phyloP scores from a whole-genome alignment of 2,797 vertebrate species.

The Gallinago nigripennis region DNA sequence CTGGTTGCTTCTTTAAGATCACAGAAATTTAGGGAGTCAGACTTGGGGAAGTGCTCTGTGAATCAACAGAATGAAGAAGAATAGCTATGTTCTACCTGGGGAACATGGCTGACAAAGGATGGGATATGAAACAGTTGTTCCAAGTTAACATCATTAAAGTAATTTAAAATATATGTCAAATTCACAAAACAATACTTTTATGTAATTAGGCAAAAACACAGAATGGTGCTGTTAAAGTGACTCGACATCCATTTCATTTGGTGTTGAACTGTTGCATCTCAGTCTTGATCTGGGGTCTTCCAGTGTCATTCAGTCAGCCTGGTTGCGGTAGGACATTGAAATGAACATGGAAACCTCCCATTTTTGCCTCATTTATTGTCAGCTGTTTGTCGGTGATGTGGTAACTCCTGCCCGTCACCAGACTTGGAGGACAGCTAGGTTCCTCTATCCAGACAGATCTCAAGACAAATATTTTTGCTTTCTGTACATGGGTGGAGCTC shows the following conservation, averaged over 20 bases:
- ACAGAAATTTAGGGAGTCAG: not conserved
- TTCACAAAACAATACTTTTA: not conserved
- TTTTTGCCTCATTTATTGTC: not conserved
- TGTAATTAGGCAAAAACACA: not conserved
- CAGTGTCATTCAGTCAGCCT: not conserved
- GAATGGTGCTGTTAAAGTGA: not conserved
- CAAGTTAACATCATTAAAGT: not conserved
- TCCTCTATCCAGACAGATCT: not conserved
- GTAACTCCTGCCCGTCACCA: not conserved
- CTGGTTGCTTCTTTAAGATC: not conserved
- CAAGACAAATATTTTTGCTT: slow-evolving; percentile 24
- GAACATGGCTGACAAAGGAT: not conserved
- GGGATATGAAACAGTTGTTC: not conserved
- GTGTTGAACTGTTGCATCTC: not conserved
- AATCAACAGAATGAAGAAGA: not conserved
- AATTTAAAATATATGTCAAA: not conserved
- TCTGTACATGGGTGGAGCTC: not conserved
- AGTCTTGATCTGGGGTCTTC: not conserved
- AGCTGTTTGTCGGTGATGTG: not conserved
- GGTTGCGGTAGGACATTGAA: not conserved
- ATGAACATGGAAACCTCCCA: not conserved
- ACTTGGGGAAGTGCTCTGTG: not conserved
- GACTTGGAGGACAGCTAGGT: not conserved
- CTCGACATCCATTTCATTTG: not conserved
- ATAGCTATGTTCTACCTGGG: not conserved